Evolutionary conservation across 2,113 vertebrate species (phyloP), one percentile per base, ranked within the genome.

Genomic region (Odontesthes bonariensis): DNA sequence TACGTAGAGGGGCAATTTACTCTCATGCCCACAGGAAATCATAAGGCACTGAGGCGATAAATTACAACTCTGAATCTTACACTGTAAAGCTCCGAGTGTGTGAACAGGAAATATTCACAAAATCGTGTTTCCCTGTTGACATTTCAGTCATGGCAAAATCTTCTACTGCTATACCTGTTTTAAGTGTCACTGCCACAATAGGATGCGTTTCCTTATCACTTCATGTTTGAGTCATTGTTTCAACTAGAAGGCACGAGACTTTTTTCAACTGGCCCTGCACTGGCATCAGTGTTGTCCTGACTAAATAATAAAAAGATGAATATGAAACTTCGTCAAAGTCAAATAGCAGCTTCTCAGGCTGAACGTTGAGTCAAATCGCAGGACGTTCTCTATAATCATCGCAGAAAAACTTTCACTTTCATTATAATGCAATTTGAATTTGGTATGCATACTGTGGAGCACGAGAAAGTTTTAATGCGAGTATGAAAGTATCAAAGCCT

Each of bases 21-120:
- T 68, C n/a, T 35, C 42, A 19, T 85, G 85, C 83, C 86, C 85
- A 89, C 83, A 87, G 88, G 77, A 89, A 76, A 72, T 82, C 77
- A 72, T 40, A 64, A 66, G 31, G 58, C 71, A 40, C 46, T 69
- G 35, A 42, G 51, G 70, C 23, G 12, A 69, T 77, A 81, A 86
- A 85, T 84, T 77, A 75, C 69, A 83, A 47, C 53, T 8, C 40
- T 73, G 44, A 87, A 80, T 86, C 69, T 69, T 69, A 66, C 67
- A 35, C 58, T 49, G 51, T 10, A 51, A 38, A 38, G 71, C 56
- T 75, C 38, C 66, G 19, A 66, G 57, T 79, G 58, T 84, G 79
- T 57, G 70, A 81, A 69, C 79, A 70, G 77, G 72, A 85, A 89
- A 61, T 27, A 65, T 68, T 77, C 83, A 63, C 81, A 57, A 76